phyloP scores from a whole-genome alignment of 2,797 vertebrate genomes.

The Esox lucius region DNA sequence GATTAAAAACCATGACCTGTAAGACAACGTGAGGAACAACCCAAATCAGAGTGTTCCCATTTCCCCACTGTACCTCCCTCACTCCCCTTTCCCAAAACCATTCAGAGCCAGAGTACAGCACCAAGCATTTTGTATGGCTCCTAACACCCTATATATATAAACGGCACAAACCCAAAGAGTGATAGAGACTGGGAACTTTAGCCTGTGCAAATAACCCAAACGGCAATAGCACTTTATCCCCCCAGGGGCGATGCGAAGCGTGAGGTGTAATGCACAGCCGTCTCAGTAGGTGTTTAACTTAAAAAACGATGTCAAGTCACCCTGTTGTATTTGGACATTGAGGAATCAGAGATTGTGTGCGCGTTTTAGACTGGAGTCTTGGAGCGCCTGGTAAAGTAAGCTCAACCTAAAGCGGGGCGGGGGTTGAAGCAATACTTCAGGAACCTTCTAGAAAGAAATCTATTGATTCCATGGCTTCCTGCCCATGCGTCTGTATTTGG shows the following conservation, averaged over 20 bases:
- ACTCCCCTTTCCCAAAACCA: not conserved
- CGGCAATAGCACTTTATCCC: constrained; percentile 38
- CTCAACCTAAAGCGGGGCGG: not conserved
- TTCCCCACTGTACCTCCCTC: not conserved
- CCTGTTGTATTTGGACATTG: constrained; percentile 15
- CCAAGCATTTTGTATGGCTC: constrained; percentile 20
- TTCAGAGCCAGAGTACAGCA: constrained; percentile 17
- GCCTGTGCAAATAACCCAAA: constrained; percentile 55
- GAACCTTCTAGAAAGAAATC: not conserved
- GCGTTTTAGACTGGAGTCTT: no score
- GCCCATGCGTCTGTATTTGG: constrained; percentile 31
- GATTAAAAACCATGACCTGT: constrained; percentile 11
- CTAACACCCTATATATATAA: not conserved
- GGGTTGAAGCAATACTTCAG: not conserved
- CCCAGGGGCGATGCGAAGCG: constrained; percentile 44
- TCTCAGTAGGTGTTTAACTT: constrained; percentile 73
- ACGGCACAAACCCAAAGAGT: constrained; percentile 7
- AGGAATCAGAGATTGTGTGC: not conserved
- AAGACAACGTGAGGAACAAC: not conserved
- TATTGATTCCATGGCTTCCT: not conserved
- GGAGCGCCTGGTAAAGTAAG: not conserved
- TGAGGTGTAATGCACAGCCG: constrained; percentile 56
- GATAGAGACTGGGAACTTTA: constrained; percentile 30
- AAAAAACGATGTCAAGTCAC: constrained; percentile 53
- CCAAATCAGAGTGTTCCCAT: not conserved